A percentile compares a stretch with the other conserved stretches of the same genome.
phyloP scores from a whole-genome alignment of 2,888 invertebrate genomes.

The Pachycephus smyrnensis region DNA sequence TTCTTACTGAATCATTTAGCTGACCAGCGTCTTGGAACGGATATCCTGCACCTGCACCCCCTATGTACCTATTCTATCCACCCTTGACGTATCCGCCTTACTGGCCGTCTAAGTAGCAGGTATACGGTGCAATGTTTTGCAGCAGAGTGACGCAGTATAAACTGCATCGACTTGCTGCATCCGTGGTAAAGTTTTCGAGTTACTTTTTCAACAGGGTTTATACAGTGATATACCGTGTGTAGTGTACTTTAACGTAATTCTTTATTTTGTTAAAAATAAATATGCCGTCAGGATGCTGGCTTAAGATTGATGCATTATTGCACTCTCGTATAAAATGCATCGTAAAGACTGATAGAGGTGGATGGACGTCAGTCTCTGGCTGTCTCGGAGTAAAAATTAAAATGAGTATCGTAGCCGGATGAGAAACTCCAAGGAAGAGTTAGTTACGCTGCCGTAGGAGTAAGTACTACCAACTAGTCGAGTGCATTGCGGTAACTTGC shows the following conservation, averaged over 20 bases:
- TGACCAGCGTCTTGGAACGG: not conserved
- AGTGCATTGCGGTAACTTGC: conserved; percentile 34
- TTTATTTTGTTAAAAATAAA: not conserved
- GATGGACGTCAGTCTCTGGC: not conserved
- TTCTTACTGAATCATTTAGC: not conserved
- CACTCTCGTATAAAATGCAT: not conserved
- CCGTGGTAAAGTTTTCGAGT: not conserved
- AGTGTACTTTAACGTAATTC: not conserved
- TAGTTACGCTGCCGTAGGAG: not conserved
- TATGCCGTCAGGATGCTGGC: not conserved
- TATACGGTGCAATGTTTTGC: not conserved
- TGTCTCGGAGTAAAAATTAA: not conserved
- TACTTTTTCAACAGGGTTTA: not conserved
- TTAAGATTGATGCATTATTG: not conserved
- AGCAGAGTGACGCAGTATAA: not conserved
- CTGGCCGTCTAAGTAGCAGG: not conserved
- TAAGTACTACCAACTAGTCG: conserved; percentile 4
- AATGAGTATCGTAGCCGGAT: not conserved
- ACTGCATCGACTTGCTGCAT: not conserved
- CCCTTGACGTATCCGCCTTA: not conserved
- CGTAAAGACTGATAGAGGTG: not conserved
- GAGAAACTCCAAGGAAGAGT: conserved; percentile 3
- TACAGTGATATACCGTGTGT: not conserved
- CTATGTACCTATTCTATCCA: not conserved
- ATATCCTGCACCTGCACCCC: not conserved